Conservation (phyloP, 2,113 vertebrate species). For the Deroptyus accipitrinus region DNA sequence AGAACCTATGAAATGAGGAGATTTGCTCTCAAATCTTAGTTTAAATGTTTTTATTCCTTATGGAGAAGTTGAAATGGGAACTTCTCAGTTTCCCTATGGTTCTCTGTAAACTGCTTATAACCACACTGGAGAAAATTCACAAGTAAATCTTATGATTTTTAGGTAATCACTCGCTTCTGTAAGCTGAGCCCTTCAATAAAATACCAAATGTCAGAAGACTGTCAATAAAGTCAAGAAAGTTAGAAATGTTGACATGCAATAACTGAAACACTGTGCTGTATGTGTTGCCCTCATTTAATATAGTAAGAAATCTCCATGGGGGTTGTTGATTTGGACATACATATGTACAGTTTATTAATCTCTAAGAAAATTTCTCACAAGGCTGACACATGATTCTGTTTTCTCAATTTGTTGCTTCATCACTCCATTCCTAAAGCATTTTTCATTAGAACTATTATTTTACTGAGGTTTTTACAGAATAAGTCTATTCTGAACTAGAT, state of each 20-base stretch:
- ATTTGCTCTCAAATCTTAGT: slow-evolving; percentile 25
- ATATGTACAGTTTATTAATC: slow-evolving; percentile 56
- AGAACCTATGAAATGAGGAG: slow-evolving; percentile 6
- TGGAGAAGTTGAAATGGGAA: slow-evolving; percentile 6
- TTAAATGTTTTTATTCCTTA: slow-evolving; percentile 23
- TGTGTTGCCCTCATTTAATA: slow-evolving; percentile 55
- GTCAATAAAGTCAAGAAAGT: slow-evolving; percentile 62
- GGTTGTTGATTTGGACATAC: slow-evolving; percentile 45
- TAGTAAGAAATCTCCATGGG: slow-evolving; percentile 38
- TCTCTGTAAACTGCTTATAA: slow-evolving; percentile 24
- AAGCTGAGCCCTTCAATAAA: slow-evolving; percentile 58
- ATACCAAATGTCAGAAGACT: slow-evolving; percentile 60
- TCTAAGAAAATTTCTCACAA: slow-evolving; percentile 41
- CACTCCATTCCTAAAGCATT: background rate
- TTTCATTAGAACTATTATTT: slow-evolving; percentile 2
- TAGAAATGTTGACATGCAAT: slow-evolving; percentile 63
- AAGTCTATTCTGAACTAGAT: background rate
- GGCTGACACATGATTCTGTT: background rate
- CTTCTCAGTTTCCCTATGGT: background rate
- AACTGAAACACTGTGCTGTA: slow-evolving; percentile 23
- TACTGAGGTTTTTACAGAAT: background rate
- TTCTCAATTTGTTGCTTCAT: slow-evolving; percentile 27
- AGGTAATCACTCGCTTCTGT: slow-evolving; percentile 39
- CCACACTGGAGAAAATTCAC: slow-evolving; percentile 30
- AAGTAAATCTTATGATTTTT: slow-evolving; percentile 59